A percentile compares a stretch with the other conserved stretches of the same genome.
Evolutionary conservation across 2,888 invertebrate species (phyloP).

Genomic region (Tineola bisselliella): DNA sequence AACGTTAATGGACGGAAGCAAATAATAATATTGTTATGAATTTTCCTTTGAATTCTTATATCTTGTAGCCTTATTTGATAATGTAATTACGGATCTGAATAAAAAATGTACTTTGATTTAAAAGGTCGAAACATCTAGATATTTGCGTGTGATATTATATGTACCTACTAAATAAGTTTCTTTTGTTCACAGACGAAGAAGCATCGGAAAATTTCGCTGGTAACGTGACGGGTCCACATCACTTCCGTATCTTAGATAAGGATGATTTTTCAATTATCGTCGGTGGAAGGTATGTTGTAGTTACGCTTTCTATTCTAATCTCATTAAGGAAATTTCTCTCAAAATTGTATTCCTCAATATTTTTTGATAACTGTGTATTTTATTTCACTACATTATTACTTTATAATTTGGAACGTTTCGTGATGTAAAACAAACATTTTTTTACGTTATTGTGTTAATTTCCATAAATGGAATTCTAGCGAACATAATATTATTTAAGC

Average conservation of each 20-base stretch:
- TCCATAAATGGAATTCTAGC: background rate
- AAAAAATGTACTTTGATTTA: background rate
- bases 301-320: background rate
- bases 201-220: slow-evolving; percentile 80
- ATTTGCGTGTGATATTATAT: background rate
- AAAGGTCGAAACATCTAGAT: background rate
- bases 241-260: slow-evolving; percentile 89
- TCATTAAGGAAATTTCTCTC: too few relatives aligned
- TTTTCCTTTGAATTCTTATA: background rate
- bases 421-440: background rate
- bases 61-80: background rate
- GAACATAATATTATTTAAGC: slow-evolving; percentile 18
- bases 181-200: slow-evolving; percentile 74
- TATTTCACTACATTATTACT: too few relatives aligned
- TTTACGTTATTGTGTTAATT: background rate
- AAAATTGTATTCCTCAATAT: too few relatives aligned
- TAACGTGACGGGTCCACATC: slow-evolving; percentile 81
- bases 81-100: background rate
- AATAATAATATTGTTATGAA: background rate
- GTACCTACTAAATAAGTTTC: background rate
- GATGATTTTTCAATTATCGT: slow-evolving; percentile 87
- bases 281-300: slow-evolving; percentile 81
- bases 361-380: too few relatives aligned
- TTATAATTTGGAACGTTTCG: too few relatives aligned
- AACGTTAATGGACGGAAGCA: background rate